phyloP scores from a whole-genome alignment of 2,797 vertebrate species.

The Sebastes iracundus region DNA sequence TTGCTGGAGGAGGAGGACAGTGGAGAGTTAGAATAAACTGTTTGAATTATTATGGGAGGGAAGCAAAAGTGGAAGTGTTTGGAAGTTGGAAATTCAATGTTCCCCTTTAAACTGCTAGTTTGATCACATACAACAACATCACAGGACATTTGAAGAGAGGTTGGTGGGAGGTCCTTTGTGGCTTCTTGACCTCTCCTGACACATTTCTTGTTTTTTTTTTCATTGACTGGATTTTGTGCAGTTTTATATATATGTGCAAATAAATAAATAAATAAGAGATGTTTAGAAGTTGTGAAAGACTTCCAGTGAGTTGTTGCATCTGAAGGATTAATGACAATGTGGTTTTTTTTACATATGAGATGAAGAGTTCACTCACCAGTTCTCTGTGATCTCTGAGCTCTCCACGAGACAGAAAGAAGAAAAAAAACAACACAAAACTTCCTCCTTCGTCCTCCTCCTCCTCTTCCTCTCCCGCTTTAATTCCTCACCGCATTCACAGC shows the following conservation, averaged over 20 bases:
- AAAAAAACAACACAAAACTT: conserved; percentile 57
- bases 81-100: background rate
- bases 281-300: background rate
- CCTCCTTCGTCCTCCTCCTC: conserved; percentile 48
- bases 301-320: background rate
- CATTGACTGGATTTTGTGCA: too few species aligned
- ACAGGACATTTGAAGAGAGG: background rate
- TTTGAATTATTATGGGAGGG: background rate
- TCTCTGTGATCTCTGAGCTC: conserved; percentile 59
- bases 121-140: background rate
- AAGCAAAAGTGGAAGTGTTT: background rate
- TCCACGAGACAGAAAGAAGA: conserved; percentile 23
- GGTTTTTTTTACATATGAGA: background rate
- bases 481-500: conserved; percentile 63
- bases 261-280: too few species aligned
- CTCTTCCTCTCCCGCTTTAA: conserved; percentile 57
- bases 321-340: background rate
- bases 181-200: too few species aligned
- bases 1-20: background rate
- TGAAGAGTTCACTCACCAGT: conserved; percentile 75
- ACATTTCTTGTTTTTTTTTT: too few species aligned
- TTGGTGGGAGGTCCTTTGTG: too few species aligned
- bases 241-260: too few species aligned
- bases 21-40: background rate
- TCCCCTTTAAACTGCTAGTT: background rate